These are phyloP conservation scores for Syrmaticus mikado DNA, from an alignment of 2,113 vertebrate genomes.

Conservation along the genomic window DNA sequence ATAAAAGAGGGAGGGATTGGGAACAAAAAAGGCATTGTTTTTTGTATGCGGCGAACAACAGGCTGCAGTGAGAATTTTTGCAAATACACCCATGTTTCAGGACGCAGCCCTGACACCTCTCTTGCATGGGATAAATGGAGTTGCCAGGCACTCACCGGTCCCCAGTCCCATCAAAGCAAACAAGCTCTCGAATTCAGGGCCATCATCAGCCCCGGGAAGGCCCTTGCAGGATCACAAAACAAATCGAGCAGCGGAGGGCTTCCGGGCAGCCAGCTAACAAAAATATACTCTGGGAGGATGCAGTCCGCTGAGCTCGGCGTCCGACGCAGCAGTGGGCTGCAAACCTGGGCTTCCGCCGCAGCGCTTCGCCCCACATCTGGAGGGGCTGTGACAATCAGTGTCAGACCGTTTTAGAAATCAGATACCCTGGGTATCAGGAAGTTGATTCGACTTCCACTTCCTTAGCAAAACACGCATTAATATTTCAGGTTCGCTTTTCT, in stretches of 20 bases:
- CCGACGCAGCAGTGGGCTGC: slow-evolving; percentile 81
- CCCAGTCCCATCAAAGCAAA: slow-evolving; percentile 78
- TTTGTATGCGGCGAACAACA: slow-evolving; percentile 65
- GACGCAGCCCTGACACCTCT: slow-evolving; percentile 14
- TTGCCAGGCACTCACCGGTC: slow-evolving; percentile 56
- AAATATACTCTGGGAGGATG: slow-evolving; percentile 87
- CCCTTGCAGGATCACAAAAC: slow-evolving; percentile 85
- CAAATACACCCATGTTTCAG: slow-evolving; percentile 75
- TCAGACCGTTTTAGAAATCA: slow-evolving; percentile 83
- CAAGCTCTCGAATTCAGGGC: slow-evolving; percentile 78
- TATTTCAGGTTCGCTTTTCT: slow-evolving; percentile 83
- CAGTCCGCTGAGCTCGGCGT: slow-evolving; percentile 78
- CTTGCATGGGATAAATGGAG: slow-evolving; percentile 44
- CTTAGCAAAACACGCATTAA: slow-evolving; percentile 88
- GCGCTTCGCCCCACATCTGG: slow-evolving; percentile 83
- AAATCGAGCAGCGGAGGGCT: slow-evolving; percentile 81
- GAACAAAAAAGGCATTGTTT: slow-evolving; percentile 82
- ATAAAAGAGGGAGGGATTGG: slow-evolving; percentile 66
- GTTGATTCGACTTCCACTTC: slow-evolving; percentile 91
- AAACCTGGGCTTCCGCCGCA: slow-evolving; percentile 85
- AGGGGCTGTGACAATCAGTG: slow-evolving; percentile 77
- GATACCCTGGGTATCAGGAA: slow-evolving; percentile 90
- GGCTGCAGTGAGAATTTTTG: slow-evolving; percentile 66
- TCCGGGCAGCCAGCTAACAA: slow-evolving; percentile 88
- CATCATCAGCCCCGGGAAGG: slow-evolving; percentile 82